Conservation (phyloP, 2,888 invertebrate species). For the Callinectes sapidus region DNA sequence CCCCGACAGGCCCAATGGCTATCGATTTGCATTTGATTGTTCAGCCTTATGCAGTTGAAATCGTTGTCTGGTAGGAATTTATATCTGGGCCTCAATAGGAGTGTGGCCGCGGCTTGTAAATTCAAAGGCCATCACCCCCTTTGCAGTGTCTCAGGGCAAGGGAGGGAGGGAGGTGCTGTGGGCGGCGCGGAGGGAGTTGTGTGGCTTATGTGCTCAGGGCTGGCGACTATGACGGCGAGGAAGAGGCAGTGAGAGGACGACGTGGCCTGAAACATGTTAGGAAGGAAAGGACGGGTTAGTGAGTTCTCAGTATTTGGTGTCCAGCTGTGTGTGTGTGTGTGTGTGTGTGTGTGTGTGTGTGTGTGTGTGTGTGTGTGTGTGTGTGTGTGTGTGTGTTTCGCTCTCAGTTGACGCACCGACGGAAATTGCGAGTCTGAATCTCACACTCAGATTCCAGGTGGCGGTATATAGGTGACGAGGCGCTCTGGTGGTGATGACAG, state of each 20-base stretch:
- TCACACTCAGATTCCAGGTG: slow-evolving; percentile 13
- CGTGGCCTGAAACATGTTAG: slow-evolving; percentile 22
- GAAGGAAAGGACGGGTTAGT: slow-evolving; percentile 36
- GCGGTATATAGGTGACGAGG: slow-evolving; percentile 5
- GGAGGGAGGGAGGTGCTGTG: slow-evolving; percentile 23
- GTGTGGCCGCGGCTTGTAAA: slow-evolving; percentile 36
- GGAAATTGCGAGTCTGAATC: slow-evolving; percentile 29
- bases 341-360: slow-evolving; percentile 37
- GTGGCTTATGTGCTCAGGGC: slow-evolving; percentile 36
- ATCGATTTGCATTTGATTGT: slow-evolving; percentile 60
- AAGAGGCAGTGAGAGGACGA: not conserved
- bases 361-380: slow-evolving; percentile 34
- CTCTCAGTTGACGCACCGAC: not conserved
- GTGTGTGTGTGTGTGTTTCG: slow-evolving; percentile 16
- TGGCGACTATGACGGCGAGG: slow-evolving; percentile 20
- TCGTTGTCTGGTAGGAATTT: slow-evolving; percentile 42
- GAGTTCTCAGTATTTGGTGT: slow-evolving; percentile 22
- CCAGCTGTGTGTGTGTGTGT: slow-evolving; percentile 7
- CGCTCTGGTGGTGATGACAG: not conserved
- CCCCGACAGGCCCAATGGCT: slow-evolving; percentile 49
- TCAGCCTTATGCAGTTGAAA: slow-evolving; percentile 53
- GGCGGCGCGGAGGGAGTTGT: not conserved
- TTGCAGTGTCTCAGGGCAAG: slow-evolving; percentile 10
- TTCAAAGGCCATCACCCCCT: slow-evolving; percentile 30
- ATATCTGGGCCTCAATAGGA: slow-evolving; percentile 38